Evolutionary conservation across 2,888 invertebrate genomes (phyloP), one percentile per base, ranked within the genome.

Genomic region (Dynastes hyllus): DNA sequence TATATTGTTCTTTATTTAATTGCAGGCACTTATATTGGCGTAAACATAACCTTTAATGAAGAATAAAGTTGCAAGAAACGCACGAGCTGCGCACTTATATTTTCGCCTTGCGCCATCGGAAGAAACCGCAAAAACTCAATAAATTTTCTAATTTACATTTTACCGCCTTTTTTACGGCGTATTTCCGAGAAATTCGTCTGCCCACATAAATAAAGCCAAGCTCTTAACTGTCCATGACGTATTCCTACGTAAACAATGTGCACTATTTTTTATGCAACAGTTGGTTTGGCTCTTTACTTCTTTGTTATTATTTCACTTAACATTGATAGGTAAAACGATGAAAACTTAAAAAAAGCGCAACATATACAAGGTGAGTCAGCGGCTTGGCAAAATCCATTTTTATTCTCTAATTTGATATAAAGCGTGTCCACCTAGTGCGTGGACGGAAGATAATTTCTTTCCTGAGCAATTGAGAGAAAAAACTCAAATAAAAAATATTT

Each of bases 171-270:
- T 77, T 77, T 77, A 77, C 77, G 77, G 77, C 69, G 55, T 29
- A 58, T 77, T 77, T 77, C 77, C 58, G 55, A 53, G 77, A 77
- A 77, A 77, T 58, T 77, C 67, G 77, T 77, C 77, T 77, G 77
- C 77, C 73, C 73, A 61, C 73, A 75, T 75, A 75, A 75, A 75
- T 75, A 75, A 75, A 61, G 29, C 27, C 27, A 22, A 27, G n/a
- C 73, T 75, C 45, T 75, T 75, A 75, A 75, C 73, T 61, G 61
- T 75, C 61, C 73, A 50, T 61, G 45, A 61, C 61, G 73, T 61
- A 27, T 61, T 45, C 73, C 22, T 75, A 75, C 63, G 58, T 61
- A 75, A 61, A 75, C 73, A 27, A 29, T 75, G 16, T 13, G 55
- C 40, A 55, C n/a, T 66, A 71, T 71, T 71, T 69, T 71, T 71